Conservation (phyloP, 2,113 vertebrate genomes). For the Hyaena hyaena region DNA sequence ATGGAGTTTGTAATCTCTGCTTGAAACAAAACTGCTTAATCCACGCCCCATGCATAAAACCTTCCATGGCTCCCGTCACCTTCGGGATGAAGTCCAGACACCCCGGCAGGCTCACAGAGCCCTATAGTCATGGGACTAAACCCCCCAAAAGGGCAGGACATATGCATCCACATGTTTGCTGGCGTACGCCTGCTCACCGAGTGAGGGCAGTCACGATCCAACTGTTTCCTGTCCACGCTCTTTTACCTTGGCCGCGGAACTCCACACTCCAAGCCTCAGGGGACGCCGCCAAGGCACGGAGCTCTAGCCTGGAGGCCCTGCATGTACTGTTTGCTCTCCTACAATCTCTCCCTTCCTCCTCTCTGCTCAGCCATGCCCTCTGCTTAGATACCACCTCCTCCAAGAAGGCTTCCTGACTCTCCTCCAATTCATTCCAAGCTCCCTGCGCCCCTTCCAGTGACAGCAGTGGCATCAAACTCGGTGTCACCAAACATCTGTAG, state of each 20-base stretch:
- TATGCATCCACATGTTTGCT: accelerated
- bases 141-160: neutral
- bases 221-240: accelerated
- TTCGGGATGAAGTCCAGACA: neutral
- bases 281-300: neutral
- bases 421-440: neutral
- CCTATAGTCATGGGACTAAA: neutral
- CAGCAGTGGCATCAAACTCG: neutral
- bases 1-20: accelerated
- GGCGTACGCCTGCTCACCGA: accelerated
- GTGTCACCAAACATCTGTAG: accelerated
- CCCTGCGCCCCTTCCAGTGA: neutral
- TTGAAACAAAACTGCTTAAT: neutral
- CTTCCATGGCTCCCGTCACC: neutral
- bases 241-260: neutral
- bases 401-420: neutral
- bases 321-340: accelerated
- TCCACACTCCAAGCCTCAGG: neutral
- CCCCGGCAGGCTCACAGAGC: neutral
- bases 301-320: neutral
- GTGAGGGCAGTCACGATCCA: accelerated
- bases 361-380: neutral
- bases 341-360: neutral
- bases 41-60: accelerated
- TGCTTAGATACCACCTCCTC: neutral